Conservation (phyloP, 2,113 vertebrate species). For the Patagioenas fasciata region DNA sequence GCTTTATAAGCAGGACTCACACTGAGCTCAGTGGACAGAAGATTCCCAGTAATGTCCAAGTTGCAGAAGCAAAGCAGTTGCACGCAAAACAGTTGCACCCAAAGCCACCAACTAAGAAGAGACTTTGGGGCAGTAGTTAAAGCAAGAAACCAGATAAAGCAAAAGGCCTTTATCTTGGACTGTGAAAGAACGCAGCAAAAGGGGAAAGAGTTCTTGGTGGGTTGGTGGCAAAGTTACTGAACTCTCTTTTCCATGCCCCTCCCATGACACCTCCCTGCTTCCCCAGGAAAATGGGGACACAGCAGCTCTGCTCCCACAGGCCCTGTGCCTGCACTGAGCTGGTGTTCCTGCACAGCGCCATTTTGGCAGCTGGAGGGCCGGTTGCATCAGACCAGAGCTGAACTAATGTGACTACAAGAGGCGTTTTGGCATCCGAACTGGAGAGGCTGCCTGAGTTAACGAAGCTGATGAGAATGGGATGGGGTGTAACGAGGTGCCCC, state of each 20-base stretch:
- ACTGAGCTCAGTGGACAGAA: background rate
- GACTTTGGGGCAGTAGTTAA: background rate
- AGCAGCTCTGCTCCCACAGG: background rate
- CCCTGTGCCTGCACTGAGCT: background rate
- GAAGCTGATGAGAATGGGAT: background rate
- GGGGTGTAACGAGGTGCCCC: background rate
- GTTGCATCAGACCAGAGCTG: background rate
- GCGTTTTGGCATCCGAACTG: background rate
- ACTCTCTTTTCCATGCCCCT: background rate
- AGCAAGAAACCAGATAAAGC: background rate
- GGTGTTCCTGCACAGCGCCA: rapidly evolving
- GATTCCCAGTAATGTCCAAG: background rate
- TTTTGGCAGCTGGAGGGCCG: background rate
- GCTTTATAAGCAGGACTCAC: background rate
- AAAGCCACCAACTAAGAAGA: background rate
- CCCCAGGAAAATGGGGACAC: background rate
- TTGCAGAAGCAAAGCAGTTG: background rate
- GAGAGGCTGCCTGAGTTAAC: background rate
- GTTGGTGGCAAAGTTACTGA: background rate
- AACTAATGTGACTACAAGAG: background rate
- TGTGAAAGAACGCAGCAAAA: background rate
- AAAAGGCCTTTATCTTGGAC: background rate
- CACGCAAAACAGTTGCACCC: background rate
- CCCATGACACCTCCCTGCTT: background rate
- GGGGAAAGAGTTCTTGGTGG: background rate